Evolutionary conservation across 2,888 invertebrate species (phyloP).

Genomic region (Acholoe squamosa): DNA sequence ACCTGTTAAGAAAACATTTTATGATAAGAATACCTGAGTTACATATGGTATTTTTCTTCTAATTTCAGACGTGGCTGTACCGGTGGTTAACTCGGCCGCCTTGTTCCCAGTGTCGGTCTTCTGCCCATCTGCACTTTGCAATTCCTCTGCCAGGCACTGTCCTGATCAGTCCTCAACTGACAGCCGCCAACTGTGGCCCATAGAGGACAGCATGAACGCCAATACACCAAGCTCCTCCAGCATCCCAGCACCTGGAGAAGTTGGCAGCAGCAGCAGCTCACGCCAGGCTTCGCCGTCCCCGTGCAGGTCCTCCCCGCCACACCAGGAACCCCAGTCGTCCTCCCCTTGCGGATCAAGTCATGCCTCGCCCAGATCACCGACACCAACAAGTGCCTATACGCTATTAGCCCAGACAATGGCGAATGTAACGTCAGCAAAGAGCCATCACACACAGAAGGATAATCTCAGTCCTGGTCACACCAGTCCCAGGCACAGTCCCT

Average conservation of each 20-base stretch:
- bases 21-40: no score
- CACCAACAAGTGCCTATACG: no score
- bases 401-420: no score
- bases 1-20: no score
- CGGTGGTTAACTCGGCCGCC: neutral
- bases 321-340: neutral
- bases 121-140: neutral
- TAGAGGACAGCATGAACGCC: conserved; percentile 6
- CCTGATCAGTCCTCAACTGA: neutral
- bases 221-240: neutral
- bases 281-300: neutral
- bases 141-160: neutral
- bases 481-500: neutral
- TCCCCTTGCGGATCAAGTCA: no score
- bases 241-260: neutral
- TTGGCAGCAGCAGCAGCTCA: neutral
- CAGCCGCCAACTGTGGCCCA: neutral
- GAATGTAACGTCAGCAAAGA: no score
- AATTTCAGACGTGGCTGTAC: neutral
- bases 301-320: neutral
- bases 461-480: neutral
- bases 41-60: no score
- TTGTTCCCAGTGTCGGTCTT: neutral
- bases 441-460: no score
- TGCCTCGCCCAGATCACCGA: no score